These are phyloP conservation scores for Thereva nobilitata DNA, from an alignment of 2,888 invertebrate genomes.

Conservation along the genomic window DNA sequence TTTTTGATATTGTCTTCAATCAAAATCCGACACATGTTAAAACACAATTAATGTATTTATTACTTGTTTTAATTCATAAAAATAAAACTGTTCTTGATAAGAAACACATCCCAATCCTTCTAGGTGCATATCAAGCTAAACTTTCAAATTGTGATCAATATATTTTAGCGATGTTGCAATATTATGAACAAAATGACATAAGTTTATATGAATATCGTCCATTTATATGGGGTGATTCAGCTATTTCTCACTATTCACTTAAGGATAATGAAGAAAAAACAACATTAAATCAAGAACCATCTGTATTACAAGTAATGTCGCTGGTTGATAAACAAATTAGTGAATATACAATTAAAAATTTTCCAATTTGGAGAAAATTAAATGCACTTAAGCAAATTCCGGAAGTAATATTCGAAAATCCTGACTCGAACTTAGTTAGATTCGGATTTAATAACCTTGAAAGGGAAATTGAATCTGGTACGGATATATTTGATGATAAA, in stretches of 20 bases:
- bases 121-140: slow-evolving; percentile 79
- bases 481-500: slow-evolving; percentile 44
- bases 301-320: slow-evolving; percentile 72
- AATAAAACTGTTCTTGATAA: slow-evolving; percentile 67
- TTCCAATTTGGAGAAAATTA: slow-evolving; percentile 68
- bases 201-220: slow-evolving; percentile 73
- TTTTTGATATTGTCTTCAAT: slow-evolving; percentile 70
- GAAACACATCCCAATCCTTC: slow-evolving; percentile 73
- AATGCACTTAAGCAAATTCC: slow-evolving; percentile 53
- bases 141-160: slow-evolving; percentile 71
- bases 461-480: slow-evolving; percentile 49
- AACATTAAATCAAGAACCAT: slow-evolving; percentile 68
- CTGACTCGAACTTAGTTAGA: slow-evolving; percentile 40
- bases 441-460: slow-evolving; percentile 53
- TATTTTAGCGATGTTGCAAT: slow-evolving; percentile 68
- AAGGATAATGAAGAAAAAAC: slow-evolving; percentile 56
- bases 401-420: slow-evolving; percentile 47
- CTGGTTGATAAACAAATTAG: slow-evolving; percentile 69
- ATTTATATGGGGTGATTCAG: slow-evolving; percentile 82
- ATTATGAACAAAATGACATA: slow-evolving; percentile 70
- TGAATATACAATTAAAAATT: slow-evolving; percentile 69
- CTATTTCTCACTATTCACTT: slow-evolving; percentile 76
- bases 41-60: slow-evolving; percentile 67
- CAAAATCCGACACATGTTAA: slow-evolving; percentile 59
- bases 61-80: slow-evolving; percentile 66